Base-by-base conservation (phyloP, 2,113 vertebrate species). In the Corynorhinus townsendii region DNA sequence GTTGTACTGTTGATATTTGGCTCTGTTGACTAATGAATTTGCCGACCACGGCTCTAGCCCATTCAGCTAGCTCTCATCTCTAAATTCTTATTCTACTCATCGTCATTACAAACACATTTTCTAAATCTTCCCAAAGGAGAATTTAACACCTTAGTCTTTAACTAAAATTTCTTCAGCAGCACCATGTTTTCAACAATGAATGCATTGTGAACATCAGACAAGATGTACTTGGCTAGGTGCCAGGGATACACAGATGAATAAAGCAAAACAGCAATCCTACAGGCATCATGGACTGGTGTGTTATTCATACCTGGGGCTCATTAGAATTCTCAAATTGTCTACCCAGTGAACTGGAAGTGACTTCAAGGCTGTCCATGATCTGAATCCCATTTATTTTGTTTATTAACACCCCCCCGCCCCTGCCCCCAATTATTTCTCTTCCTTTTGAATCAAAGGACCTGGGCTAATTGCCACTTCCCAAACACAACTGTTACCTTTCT, bases 311-410 rank as follows among this genome's bases (percentile, higher is more conserved):
- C 26, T 79, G 35, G 59, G 38, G 15, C 24, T 80, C 71, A 26
- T 62, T 40, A 10, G 35, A 22, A 80, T 54, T 54, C n/a, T 69
- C n/a, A 30, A 6, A 19, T 30, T 56, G 20, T 77, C 35, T 56
- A 30, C 54, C 52, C 5, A 52, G n/a, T 68, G n/a, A 73, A 30
- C 20, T 75, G 22, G 80, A 88, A 96, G 85, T 4, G 45, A 76
- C 40, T 84, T 87, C 64, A 52, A 88, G 86, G 33, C 40, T 45
- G 54, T 87, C 38, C 19, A 4, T 59, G 45, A 75, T 93, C 38
- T 62, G 38, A 64, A 30, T 85, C 35, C 43, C 62, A 54, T 89
- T 82, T 80, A 81, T 85, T 91, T 85, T 96, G 35, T 52, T 87
- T 26, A 79, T 87, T 68, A 52, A 17, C 17, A 5, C 54, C 52